Base-by-base conservation (phyloP, 37 sponge, comb jelly and placozoan genomes). In the Halisarca cf. caerulea region DNA sequence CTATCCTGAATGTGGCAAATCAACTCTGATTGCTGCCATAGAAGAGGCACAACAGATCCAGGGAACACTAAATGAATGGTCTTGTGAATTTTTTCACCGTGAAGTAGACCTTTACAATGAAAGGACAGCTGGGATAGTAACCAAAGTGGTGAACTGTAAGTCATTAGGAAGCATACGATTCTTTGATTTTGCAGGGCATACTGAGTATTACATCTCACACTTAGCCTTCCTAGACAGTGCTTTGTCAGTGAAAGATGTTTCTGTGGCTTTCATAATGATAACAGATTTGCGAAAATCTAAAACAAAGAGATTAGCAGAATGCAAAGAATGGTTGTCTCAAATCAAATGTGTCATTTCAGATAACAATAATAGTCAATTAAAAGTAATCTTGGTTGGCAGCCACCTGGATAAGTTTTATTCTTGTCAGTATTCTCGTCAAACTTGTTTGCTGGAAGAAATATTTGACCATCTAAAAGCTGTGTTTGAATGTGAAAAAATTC, bases 171-270 rank as follows among this genome's bases (percentile, higher is more conserved):
- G 15, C 5, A 7, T 62, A 6, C 6, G 6, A 7, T 62, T 62
- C 64, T 62, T 62, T 62, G 64, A 62, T 28, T 62, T 62, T 62
- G 64, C 64, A 5, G 64, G 64, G 7, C 64, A 62, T 28, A 7
- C 64, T 30, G 64, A 62, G 15, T 62, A 62, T 23, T 62, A 62
- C 15, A 7, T 28, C 15, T 62, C 64, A 5, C 64, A 62, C 15
- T 62, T 30, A 20, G 64, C 64, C 9, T 62, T 62, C 15, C 64
- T 62, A 7, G 64, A 62, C 4, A 28, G 30, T 23, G 64, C 64
- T 28, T 15, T 62, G 9, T 62, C 64, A 15, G 25, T 23, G 5
- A 6, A 28, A 62, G 64, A 23, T 20, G 30, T 28, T 7, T 30
- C 30, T 62, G 30, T 62, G 30, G 15, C n/a, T 5, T 62, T 62